Conservation (phyloP, 2,797 vertebrate species). For the Helicolenus hilgendorfi region DNA sequence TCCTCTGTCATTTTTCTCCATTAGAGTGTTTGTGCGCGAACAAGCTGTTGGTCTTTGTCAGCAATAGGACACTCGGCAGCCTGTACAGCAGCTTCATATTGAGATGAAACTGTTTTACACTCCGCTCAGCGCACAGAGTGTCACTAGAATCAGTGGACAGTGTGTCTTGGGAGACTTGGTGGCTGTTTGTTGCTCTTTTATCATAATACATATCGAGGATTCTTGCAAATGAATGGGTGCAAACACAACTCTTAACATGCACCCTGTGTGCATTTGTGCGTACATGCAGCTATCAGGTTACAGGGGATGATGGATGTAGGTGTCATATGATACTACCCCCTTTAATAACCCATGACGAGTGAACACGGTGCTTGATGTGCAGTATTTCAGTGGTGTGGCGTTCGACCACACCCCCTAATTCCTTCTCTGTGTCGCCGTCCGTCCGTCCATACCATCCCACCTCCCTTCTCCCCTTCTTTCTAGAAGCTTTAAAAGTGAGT, state of each 20-base stretch:
- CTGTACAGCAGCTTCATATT: conserved; percentile 8
- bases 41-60: conserved; percentile 60
- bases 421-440: not conserved
- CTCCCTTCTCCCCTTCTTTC: not conserved
- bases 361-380: conserved; percentile 18
- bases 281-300: conserved; percentile 26
- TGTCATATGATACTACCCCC: conserved; percentile 45
- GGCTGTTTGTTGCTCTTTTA: conserved; percentile 15
- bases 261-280: not conserved
- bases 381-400: not conserved
- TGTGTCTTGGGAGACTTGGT: not conserved
- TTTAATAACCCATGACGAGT: conserved; percentile 65
- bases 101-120: conserved; percentile 30
- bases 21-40: conserved; percentile 44
- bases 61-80: conserved; percentile 18
- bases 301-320: conserved; percentile 38
- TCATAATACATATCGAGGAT: conserved; percentile 11
- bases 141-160: not conserved
- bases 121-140: not conserved
- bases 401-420: conserved; percentile 7
- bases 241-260: not conserved
- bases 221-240: not conserved
- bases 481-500: conserved; percentile 14
- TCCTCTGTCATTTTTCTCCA: conserved; percentile 45
- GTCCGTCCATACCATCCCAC: not conserved